Percentiles rank a stretch among this genome's conserved stretches.
Evolutionary conservation across 1,140 invertebrate genomes (phyloP).

Genomic region (Sinella curviseta): DNA sequence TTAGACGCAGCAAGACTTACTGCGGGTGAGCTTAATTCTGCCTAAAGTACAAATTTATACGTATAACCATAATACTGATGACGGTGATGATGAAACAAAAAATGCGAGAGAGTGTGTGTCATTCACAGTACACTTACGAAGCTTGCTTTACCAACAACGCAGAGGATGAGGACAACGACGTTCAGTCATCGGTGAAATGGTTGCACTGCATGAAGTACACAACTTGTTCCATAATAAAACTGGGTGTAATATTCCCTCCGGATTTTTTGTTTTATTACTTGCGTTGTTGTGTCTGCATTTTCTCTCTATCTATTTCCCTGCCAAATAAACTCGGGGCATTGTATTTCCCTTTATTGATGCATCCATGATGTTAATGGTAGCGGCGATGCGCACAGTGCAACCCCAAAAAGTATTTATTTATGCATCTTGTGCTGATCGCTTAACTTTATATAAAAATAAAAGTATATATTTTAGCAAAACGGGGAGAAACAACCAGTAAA

Average conservation of each 20-base stretch:
- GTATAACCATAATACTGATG: no score
- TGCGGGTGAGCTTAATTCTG: no score
- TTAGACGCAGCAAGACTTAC: not conserved
- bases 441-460: no score
- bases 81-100: no score
- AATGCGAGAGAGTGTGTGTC: not conserved
- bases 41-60: no score
- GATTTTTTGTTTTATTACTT: not conserved
- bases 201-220: not conserved
- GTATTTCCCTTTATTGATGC: not conserved
- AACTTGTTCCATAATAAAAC: not conserved
- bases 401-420: not conserved
- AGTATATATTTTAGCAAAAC: not conserved
- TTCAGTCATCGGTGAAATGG: constrained; percentile 4
- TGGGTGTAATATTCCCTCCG: not conserved
- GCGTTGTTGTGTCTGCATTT: not conserved
- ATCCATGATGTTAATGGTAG: not conserved
- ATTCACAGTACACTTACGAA: not conserved
- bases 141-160: not conserved
- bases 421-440: not conserved
- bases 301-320: not conserved
- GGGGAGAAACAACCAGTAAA: not conserved
- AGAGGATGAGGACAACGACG: not conserved
- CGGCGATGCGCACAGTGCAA: not conserved
- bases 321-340: not conserved